Evolutionary conservation across 2,797 vertebrate species (phyloP).

Genomic region (Myotis findleyi): DNA sequence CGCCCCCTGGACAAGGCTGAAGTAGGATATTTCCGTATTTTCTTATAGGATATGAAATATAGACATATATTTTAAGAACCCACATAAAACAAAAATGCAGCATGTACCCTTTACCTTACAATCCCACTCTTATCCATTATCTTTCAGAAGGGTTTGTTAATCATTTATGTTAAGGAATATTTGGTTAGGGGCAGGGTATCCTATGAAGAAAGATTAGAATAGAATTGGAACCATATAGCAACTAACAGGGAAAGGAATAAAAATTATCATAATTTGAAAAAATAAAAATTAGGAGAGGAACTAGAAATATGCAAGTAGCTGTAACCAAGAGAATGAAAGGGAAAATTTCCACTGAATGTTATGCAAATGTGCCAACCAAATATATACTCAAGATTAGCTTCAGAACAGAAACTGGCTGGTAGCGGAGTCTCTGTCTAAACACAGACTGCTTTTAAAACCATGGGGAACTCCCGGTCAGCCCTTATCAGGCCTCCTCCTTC

Average conservation of each 20-base stretch:
- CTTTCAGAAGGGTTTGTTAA: background rate
- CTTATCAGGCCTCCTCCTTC: background rate
- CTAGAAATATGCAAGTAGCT: background rate
- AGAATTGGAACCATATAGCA: slow-evolving; percentile 4
- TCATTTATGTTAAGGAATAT: background rate
- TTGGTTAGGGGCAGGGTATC: background rate
- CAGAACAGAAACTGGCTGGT: background rate
- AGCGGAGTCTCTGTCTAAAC: background rate
- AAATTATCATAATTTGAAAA: background rate
- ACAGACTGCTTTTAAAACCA: background rate
- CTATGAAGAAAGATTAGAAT: slow-evolving; percentile 32
- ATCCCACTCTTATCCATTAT: background rate
- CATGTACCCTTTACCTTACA: background rate
- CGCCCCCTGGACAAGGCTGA: background rate
- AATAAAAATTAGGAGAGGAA: background rate
- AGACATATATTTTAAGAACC: background rate
- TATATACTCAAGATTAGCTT: background rate
- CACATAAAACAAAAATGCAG: background rate
- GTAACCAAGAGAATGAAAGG: background rate
- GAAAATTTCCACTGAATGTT: background rate
- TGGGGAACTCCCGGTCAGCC: background rate
- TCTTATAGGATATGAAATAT: background rate
- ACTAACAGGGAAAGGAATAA: background rate
- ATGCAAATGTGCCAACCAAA: background rate
- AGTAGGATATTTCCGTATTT: background rate